Evolutionary conservation across 1,140 invertebrate species (phyloP), one percentile per base, ranked within the genome.

Genomic region (Drosophila tristis): DNA sequence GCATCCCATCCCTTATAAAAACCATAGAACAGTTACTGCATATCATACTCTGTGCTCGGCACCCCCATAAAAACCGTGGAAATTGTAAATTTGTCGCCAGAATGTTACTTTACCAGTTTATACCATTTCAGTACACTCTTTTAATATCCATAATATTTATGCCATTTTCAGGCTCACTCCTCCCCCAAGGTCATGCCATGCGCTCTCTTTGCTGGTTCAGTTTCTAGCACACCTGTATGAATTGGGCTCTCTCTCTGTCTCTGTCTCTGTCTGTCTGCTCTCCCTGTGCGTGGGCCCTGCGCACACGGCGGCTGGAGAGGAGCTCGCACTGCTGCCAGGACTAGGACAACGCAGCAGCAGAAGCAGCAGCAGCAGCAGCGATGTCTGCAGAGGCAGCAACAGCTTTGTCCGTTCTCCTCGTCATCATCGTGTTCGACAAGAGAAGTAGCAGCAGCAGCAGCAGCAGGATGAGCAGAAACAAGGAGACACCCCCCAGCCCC

Each of bases 161-260:
- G 55, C 50, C 55, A 23, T 16, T 55, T 74, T n/a, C 4, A 15
- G 13, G 2, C 4, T n/a, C 26, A 2, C 9, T 15, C 31, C 20
- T 16, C 45, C 16, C 43, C 15, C 60, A 56, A 64, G 66, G 66
- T 43, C 61, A 70, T 56, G 5, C 57, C 20, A 20, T 20, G 43
- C 61, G 42, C 48, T 49, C 23, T 8, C 26, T 11, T 4, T 39
- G 35, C 35, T 39, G 35, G 26, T 29, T 1, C 13, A 3, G 29
- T 44, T n/a, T 31, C 7, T 11, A 65, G 75, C 77, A 80, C 80
- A 84, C 80, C 80, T 84, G 80, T 86, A 81, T 64, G 82, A 87
- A 31, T 63, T 54, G 26, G 13, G 26, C 66, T 68, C 66, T 49
- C 35, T 64, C 74, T 72, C 50, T 55, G 29, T 35, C 16, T n/a